Conservation (phyloP, 64 coral and sea anemone genomes). For the Anthopleura sola region DNA sequence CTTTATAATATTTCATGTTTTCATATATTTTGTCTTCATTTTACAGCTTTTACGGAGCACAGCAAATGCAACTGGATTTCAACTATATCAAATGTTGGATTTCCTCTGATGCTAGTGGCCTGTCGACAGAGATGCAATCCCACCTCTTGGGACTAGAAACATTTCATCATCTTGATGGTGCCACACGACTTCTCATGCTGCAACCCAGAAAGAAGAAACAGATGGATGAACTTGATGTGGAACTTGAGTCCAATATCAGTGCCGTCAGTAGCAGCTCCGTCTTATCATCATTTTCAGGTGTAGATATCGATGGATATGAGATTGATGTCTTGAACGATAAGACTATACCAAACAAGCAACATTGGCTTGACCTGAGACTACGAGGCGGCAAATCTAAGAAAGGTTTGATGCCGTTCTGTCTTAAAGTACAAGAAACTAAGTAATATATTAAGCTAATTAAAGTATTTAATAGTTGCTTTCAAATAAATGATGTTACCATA, state of each 20-base stretch:
- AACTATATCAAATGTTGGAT: conserved; percentile 91
- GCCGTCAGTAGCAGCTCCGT: conserved; percentile 90
- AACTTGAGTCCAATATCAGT: conserved; percentile 89
- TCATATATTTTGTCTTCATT: neutral
- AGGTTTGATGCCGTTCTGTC: conserved; percentile 76
- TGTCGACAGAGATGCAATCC: conserved; percentile 60
- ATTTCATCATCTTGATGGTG: conserved; percentile 83
- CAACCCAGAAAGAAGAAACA: conserved; percentile 96
- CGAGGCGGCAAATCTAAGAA: conserved; percentile 76
- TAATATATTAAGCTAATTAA: conserved; percentile 23
- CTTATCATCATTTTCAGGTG: conserved; percentile 81
- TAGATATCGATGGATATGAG: conserved; percentile 77
- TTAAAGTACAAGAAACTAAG: conserved; percentile 84
- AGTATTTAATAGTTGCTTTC: neutral
- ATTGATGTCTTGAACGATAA: conserved; percentile 77
- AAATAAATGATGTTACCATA: neutral
- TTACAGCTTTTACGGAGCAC: conserved; percentile 84
- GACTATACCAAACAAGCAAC: conserved; percentile 78
- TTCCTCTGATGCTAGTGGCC: conserved; percentile 65
- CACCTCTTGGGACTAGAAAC: conserved; percentile 77
- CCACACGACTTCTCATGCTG: conserved; percentile 79
- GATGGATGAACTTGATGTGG: conserved; percentile 63
- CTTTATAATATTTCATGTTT: neutral
- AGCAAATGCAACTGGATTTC: conserved; percentile 95
- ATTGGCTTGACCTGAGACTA: conserved; percentile 78